phyloP scores from a whole-genome alignment of 2,113 vertebrate genomes.

The Symphodus melops region DNA sequence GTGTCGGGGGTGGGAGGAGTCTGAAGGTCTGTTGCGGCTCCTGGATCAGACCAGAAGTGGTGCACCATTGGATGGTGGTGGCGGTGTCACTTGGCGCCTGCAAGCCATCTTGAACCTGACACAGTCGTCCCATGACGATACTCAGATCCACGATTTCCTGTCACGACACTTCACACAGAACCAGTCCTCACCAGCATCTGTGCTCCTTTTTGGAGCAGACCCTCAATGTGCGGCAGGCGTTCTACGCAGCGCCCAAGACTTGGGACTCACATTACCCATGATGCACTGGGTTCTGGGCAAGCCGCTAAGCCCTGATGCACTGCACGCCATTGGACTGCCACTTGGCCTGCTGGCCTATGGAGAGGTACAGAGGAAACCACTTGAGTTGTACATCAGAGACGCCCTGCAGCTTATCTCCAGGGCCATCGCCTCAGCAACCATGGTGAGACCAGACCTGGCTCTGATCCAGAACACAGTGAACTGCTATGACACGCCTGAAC shows the following conservation, averaged over 20 bases:
- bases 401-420: conserved; percentile 82
- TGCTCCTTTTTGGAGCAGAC: conserved; percentile 86
- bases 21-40: conserved; percentile 58
- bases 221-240: conserved; percentile 70
- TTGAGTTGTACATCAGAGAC: conserved; percentile 87
- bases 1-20: conserved; percentile 86
- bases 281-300: conserved; percentile 90
- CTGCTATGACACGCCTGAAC: conserved; percentile 79
- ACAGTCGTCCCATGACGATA: conserved; percentile 55
- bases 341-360: conserved; percentile 89
- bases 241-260: conserved; percentile 77
- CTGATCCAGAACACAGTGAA: conserved; percentile 80
- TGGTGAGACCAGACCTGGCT: conserved; percentile 67
- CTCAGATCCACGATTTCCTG: conserved; percentile 75
- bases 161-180: conserved; percentile 70
- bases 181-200: conserved; percentile 72
- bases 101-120: conserved; percentile 85
- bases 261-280: conserved; percentile 78
- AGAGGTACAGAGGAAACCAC: conserved; percentile 82
- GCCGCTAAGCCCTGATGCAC: conserved; percentile 78
- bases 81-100: conserved; percentile 71
- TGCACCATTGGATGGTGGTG: conserved; percentile 61
- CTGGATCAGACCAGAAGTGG: conserved; percentile 66
- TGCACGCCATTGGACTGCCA: conserved; percentile 87
- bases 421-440: conserved; percentile 77